Evolutionary conservation across 2,888 invertebrate species (phyloP), one percentile per base, ranked within the genome.

Genomic region (Agelastica alni): DNA sequence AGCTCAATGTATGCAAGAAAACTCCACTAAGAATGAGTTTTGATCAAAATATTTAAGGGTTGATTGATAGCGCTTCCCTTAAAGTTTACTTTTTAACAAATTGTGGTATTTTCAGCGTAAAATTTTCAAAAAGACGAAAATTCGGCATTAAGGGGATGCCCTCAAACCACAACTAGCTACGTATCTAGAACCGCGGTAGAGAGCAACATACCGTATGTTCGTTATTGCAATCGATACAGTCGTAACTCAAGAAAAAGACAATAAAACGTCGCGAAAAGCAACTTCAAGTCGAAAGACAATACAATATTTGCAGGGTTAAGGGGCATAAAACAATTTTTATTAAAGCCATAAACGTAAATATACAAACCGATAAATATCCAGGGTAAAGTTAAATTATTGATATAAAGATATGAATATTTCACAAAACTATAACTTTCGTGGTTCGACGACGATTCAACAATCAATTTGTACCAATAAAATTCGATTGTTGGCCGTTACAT

Each of bases 281-380:
- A 48, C 54, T 56, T 54, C 41, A 51, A 57, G 51, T 46, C 43
- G 51, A 54, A 58, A 60, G 56, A 60, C 58, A 60, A 56, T 55
- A 58, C 56, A 56, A 58, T 53, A 55, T 53, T 54, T 56, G 48
- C 56, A 30, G 56, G 56, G 56, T 58, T 60, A 60, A 58, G 58
- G 48, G 44, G 52, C 51, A 60, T 58, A 60, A 60, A 60, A 58
- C 58, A 54, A 56, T 58, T 60, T 59, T 60, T 60, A 60, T 60
- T 60, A 60, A 60, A 60, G 53, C 56, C 26, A 58, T 60, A 56
- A 60, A 60, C 49, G 48, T 56, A 58, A 52, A 56, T 51, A 60
- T 60, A 55, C 44, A 56, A 55, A 54, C 51, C 57, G 48, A 60
- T 60, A 57, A 57, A 54, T 57, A 60, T 55, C 34, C 36, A 36